Evolutionary conservation across 2,888 invertebrate species (phyloP), one percentile per base, ranked within the genome.

Genomic region (Xylota sylvarum): DNA sequence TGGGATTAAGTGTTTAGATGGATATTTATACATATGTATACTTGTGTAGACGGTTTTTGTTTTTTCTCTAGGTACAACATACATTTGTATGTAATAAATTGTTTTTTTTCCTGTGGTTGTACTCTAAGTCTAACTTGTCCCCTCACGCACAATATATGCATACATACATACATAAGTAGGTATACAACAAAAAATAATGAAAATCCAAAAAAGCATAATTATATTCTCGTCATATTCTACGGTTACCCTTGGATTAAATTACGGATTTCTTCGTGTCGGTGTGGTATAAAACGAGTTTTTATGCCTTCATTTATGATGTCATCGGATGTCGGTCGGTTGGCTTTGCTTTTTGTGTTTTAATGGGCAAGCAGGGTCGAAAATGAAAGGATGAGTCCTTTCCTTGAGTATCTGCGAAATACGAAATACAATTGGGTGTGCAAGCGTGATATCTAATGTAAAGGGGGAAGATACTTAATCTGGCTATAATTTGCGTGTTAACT

Each of bases 291-390:
- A 82, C 81, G 32, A 64, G 76, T 81, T 81, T 76, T 35, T 40
- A 58, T 56, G 1, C 32, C 48, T 9, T 46, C 30, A 14, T 58
- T 67, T 70, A 70, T 82, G 82, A 82, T 76, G 76, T 82, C 82
- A 82, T 82, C 76, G 48, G 56, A 64, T 40, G 12, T 58, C 10
- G 30, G 35, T 32, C 27, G 35, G 62, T 46, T 72, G 10, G 10
- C 23, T 55, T 62, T n/a, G 9, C n/a, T 19, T 52, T 19, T 32
- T n/a, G 7, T 50, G 7, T 50, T 37, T 40, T 17, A 40, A 55
- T 40, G 55, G n/a, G 5, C n/a, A n/a, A 32, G 14, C 27, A 52
- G 52, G 67, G 50, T 19, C 32, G n/a, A 30, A 37, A 10, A 74
- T 5, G 17, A 65, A 56, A 70, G 52, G 46, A 17, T 43, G 62